Evolutionary conservation across 2,888 invertebrate genomes (phyloP), one percentile per base, ranked within the genome.

Genomic region (Eilema griseolum): DNA sequence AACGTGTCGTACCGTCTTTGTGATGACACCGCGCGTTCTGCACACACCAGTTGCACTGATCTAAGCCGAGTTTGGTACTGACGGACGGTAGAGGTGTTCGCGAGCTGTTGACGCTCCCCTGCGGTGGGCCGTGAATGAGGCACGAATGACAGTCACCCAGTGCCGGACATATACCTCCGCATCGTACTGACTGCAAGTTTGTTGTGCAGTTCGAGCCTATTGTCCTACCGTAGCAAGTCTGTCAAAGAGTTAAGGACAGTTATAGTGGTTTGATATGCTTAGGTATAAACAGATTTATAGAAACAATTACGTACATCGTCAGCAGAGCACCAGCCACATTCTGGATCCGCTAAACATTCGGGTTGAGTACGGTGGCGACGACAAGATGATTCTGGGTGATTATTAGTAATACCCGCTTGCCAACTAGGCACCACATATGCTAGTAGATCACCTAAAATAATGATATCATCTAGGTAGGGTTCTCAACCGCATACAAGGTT

Each of bases 291-390:
- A 61, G 10, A 31, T 28, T 26, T 31, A 61, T n/a, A 31, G n/a
- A 33, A 61, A 11, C 11, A 41, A 24, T 28, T 46, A 26, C 83
- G 76, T 86, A 96, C 96, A 77, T 97, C 97, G 79, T 97, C 97
- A 31, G 97, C 97, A 0, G 98, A 98, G 89, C 99, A 99, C 98
- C 98, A 99, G 20, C 98, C 98, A 88, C 99, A 99, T 90, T 98
- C 98, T 0, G 98, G 98, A 92, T 99, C 98, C 0, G 98, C 97
- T 0, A 98, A 96, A 85, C 98, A 98, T 85, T 98, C 98, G 1
- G 97, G 96, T 80, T 98, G 97, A 41, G 97, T 96, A 80, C 96
- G 96, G 87, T 98, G 98, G 41, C 97, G 96, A 23, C 96, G 96
- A 83, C 98, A 98, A 3, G 97, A 96, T 59, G 97, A 96, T 88